Evolutionary conservation across 1,140 invertebrate species (phyloP).

Genomic region (Rhagoletis pomonella): DNA sequence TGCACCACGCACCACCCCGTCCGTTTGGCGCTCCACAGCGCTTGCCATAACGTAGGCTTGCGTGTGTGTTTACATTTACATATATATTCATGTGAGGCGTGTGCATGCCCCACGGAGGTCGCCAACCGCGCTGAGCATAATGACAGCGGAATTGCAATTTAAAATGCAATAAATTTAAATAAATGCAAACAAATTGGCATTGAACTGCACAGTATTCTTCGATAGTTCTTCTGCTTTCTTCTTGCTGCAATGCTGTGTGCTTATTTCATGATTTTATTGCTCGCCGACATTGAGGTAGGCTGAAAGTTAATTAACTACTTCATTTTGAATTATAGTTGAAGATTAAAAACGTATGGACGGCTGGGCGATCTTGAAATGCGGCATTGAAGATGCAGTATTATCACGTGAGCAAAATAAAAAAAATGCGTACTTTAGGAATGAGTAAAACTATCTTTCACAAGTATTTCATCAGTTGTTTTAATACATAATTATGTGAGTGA

Average conservation of each 20-base stretch:
- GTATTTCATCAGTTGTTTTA: too few relatives aligned
- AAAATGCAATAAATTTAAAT: conserved; percentile 55
- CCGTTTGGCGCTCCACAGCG: neutral
- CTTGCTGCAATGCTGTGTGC: neutral
- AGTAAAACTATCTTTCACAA: too few relatives aligned
- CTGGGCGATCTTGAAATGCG: neutral
- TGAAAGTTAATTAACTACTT: conserved; percentile 43
- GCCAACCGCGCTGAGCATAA: conserved; percentile 35
- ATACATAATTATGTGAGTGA: too few relatives aligned
- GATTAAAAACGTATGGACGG: neutral
- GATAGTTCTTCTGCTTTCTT: neutral
- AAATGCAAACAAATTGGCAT: conserved; percentile 53
- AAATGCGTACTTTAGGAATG: too few relatives aligned
- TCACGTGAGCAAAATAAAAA: too few relatives aligned
- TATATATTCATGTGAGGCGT: conserved; percentile 33
- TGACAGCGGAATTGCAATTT: conserved; percentile 48
- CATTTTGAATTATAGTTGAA: conserved; percentile 8
- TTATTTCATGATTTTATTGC: conserved; percentile 5
- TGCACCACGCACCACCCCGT: neutral
- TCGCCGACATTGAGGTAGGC: conserved; percentile 29
- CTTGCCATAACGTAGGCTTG: neutral
- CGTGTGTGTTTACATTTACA: neutral
- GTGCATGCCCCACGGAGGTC: conserved; percentile 13
- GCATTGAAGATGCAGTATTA: neutral
- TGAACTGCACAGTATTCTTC: conserved; percentile 46